Base-by-base conservation (phyloP, 2,888 invertebrate genomes). In the Selenia dentaria region DNA sequence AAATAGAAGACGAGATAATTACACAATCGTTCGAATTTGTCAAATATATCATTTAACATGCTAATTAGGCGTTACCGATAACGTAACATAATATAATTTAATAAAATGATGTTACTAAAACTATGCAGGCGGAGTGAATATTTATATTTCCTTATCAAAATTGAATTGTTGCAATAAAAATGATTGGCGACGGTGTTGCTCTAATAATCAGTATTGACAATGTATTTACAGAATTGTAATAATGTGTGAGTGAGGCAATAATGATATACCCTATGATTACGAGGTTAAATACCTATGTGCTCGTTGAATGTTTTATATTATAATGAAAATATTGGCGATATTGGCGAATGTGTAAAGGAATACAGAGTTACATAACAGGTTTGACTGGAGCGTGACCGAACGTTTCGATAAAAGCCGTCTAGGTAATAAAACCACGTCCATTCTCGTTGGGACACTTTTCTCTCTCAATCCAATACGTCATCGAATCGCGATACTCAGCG, bases 81-180 rank as follows among this genome's bases (percentile, higher is more conserved):
- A 28, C 4, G 14, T 28, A 4, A 3, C 6, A 22, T 1, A 2
- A 1, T 22, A 13, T 16, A 16, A n/a, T 16, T 16, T 3, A 4
- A 4, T 12, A n/a, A n/a, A n/a, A 20, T 11, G 12, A 20, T 12
- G 12, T 24, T 33, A 33, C 24, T n/a, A 8, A 10, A 34, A 25
- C 34, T n/a, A 34, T 14, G 25, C 14, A 14, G 8, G 2, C 1
- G 1, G n/a, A 8, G 22, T 8, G 10, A 36, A 26, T 13, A 13
- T 24, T 34, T 44, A 43, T 2, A 22, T 20, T 52, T 51, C 24
- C 37, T 62, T 66, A 66, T 67, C 61, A 34, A 51, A 47, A 54
- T 60, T 60, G 52, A 60, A 59, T 67, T 50, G 56, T 48, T 48
- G 48, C 32, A 50, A 41, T 48, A 39, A 49, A 43, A 41, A 50